phyloP scores from a whole-genome alignment of 2,113 vertebrate species.

The Pseudopipra pipra region DNA sequence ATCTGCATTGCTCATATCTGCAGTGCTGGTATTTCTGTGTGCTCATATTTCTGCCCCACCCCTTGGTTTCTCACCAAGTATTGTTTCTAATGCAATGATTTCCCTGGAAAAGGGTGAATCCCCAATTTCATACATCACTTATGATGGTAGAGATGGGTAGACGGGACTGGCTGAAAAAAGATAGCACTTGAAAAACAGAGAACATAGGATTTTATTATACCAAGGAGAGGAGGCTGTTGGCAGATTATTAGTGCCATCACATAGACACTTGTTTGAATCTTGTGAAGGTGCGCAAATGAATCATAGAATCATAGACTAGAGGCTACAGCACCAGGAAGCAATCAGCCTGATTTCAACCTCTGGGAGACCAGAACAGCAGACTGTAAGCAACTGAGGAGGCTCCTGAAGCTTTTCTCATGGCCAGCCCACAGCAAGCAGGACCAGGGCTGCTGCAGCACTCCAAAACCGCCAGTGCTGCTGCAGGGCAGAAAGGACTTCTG shows the following conservation, averaged over 20 bases:
- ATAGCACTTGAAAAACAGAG: not conserved
- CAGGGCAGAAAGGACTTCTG: not conserved
- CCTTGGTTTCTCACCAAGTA: not conserved
- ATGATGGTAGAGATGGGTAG: not conserved
- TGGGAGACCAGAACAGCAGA: not conserved
- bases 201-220: not conserved
- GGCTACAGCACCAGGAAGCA: not conserved
- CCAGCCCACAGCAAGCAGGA: not conserved
- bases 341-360: not conserved
- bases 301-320: not conserved
- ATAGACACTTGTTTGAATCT: accelerated
- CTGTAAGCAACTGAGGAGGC: not conserved
- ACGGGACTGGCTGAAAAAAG: not conserved
- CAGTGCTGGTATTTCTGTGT: not conserved
- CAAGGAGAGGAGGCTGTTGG: not conserved
- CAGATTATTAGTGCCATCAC: too few species aligned
- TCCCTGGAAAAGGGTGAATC: not conserved
- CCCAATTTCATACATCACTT: accelerated
- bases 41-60: not conserved
- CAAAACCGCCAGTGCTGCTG: not conserved
- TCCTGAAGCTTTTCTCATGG: not conserved
- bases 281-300: not conserved
- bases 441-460: not conserved
- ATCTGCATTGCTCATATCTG: not conserved
- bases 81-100: not conserved